phyloP scores from a whole-genome alignment of 2,888 invertebrate species.

The Nesidiocoris tenuis region DNA sequence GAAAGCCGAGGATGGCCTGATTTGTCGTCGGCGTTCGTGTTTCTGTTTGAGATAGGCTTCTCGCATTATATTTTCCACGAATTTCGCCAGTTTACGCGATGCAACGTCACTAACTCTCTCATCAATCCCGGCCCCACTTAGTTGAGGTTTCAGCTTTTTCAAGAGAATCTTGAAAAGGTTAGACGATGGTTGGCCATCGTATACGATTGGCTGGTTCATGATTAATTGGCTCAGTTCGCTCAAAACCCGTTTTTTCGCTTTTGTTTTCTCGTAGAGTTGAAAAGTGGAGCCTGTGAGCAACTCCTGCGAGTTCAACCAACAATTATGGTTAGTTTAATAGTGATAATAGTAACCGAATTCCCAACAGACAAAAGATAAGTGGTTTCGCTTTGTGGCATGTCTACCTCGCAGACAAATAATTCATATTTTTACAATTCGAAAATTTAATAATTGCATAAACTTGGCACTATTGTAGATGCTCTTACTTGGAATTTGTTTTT shows the following conservation, averaged over 20 bases:
- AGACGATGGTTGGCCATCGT: conserved; percentile 10
- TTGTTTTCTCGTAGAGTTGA: not conserved
- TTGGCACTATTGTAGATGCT: no score
- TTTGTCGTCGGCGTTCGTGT: not conserved
- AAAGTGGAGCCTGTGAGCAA: not conserved
- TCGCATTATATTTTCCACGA: conserved; percentile 30
- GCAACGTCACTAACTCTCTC: conserved; percentile 21
- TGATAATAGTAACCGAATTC: no score
- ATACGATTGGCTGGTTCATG: conserved; percentile 16
- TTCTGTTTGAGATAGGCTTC: conserved; percentile 25
- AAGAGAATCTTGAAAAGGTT: conserved; percentile 31
- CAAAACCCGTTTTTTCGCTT: not conserved
- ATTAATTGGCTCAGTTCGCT: conserved; percentile 24
- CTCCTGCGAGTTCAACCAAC: no score
- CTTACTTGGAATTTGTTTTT: not conserved
- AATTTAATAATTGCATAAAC: no score
- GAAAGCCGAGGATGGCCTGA: conserved; percentile 5
- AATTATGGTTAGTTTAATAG: no score
- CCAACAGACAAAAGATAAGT: no score
- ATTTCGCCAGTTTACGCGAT: conserved; percentile 29
- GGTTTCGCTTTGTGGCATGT: not conserved
- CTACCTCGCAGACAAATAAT: no score
- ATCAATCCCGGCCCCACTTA: not conserved
- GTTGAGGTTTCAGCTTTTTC: conserved; percentile 15
- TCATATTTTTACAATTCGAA: no score